A percentile compares a stretch with the other conserved stretches of the same genome.
phyloP scores from a whole-genome alignment of 2,113 vertebrate genomes.

The Andinoacara biseriatus region DNA sequence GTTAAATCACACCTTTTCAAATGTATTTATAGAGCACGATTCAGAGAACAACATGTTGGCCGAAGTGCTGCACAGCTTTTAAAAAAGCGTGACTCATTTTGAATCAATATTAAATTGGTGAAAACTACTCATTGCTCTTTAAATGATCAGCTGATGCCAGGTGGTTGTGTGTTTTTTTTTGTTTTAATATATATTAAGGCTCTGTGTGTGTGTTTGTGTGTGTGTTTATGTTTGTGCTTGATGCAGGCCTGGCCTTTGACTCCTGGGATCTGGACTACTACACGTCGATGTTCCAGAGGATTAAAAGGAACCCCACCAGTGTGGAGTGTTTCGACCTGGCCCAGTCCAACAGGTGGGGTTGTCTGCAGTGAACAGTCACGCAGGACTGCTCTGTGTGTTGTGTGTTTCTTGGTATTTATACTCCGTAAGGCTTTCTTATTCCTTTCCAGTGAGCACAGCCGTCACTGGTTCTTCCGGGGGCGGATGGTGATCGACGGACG shows the following conservation, averaged over 20 bases:
- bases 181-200: background rate
- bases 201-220: background rate
- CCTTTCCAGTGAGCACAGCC: slow-evolving; percentile 88
- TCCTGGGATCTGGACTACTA: slow-evolving; percentile 92
- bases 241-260: slow-evolving; percentile 88
- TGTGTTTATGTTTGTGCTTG: background rate
- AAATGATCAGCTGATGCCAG: background rate
- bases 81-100: background rate
- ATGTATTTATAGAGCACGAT: background rate
- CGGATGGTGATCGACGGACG: slow-evolving; percentile 84
- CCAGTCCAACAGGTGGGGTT: slow-evolving; percentile 89
- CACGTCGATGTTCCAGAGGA: slow-evolving; percentile 84
- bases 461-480: slow-evolving; percentile 95
- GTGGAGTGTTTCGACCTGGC: slow-evolving; percentile 94
- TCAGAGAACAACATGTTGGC: background rate
- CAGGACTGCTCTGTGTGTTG: background rate
- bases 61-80: background rate
- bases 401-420: background rate
- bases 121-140: background rate
- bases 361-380: background rate
- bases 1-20: background rate
- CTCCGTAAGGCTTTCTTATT: background rate
- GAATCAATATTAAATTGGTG: background rate
- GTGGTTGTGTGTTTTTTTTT: background rate
- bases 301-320: slow-evolving; percentile 87